Conservation (phyloP, 2,797 vertebrate genomes). For the Apodemus agrarius region DNA sequence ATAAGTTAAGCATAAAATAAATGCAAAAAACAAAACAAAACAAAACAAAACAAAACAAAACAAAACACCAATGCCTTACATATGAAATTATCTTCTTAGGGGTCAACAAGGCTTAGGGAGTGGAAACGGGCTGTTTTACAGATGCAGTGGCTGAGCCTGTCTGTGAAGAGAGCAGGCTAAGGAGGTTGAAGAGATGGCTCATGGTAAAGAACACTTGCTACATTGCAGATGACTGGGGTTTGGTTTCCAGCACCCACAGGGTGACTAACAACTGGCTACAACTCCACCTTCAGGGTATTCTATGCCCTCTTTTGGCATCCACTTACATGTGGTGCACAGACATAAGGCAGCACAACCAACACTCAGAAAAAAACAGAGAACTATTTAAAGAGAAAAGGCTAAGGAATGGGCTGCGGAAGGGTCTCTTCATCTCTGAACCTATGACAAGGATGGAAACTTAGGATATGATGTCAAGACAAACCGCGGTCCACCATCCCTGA, state of each 20-base stretch:
- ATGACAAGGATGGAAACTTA: neutral
- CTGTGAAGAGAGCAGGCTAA: neutral
- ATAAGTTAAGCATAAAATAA: neutral
- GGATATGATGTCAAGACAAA: neutral
- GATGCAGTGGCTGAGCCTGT: neutral
- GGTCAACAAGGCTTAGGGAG: neutral
- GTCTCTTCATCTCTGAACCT: slow-evolving; percentile 8
- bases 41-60: too few species aligned
- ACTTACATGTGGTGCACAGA: neutral
- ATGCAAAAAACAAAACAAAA: neutral
- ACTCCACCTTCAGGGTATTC: neutral
- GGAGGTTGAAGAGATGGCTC: neutral
- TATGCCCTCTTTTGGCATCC: neutral
- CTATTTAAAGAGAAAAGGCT: neutral
- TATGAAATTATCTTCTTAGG: neutral
- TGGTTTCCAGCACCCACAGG: neutral
- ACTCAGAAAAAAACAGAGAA: neutral
- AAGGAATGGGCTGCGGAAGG: neutral
- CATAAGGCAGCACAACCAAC: neutral
- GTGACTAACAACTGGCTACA: neutral
- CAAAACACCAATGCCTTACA: too few species aligned
- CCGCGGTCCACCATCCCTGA: neutral
- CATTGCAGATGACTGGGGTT: neutral
- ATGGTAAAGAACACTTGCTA: neutral
- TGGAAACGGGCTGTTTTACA: neutral